Evolutionary conservation across 2,797 vertebrate species (phyloP), one percentile per base, ranked within the genome.

Genomic region (Hyperoplus lanceolatus): DNA sequence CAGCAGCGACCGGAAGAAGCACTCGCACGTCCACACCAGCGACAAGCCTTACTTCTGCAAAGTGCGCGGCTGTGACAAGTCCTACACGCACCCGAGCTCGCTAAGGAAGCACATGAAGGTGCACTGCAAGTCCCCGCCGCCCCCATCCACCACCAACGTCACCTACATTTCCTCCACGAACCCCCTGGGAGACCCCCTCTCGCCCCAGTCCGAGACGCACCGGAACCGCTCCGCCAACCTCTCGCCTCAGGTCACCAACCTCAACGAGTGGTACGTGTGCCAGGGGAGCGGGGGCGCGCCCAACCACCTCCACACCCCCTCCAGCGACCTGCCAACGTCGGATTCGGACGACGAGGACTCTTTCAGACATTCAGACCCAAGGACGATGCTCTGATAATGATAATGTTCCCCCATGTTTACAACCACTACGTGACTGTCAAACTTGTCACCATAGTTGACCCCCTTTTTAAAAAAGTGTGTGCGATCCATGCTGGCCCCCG

Each of bases 41-140:
- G 98, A 99, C 94, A 99, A 99, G 93, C 98, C 98, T 72, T 99
- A 99, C 94, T 97, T 98, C 94, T 99, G 98, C 94, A 99, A 99
- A 90, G 96, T 99, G 48, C 94, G 98, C 55, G 98, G 98, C 85
- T 97, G 98, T 58, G 97, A 98, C 94, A 98, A 98, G 79, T 98
- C 97, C 42, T 98, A 98, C 92, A 98, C 97, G 1, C 97, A 98
- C 89, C 97, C 97, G 8, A 98, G 97, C 92, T 98, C 97, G 1
- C 94, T 98, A 90, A 94, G 97, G 41, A 99, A 99, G 79, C 98
- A 99, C 95, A 99, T 99, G 98, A 99, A 99, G 81, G 97, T 99
- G 69, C 98, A 99, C 86, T 99, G 97, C 96, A 99, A 99, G 90
- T 98, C 97, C 1, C 97, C 98, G 0, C 97, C 98, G 41, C 96